These are phyloP conservation scores for Hyperoplus lanceolatus DNA, from an alignment of 2,797 vertebrate genomes.

Conservation along the genomic window DNA sequence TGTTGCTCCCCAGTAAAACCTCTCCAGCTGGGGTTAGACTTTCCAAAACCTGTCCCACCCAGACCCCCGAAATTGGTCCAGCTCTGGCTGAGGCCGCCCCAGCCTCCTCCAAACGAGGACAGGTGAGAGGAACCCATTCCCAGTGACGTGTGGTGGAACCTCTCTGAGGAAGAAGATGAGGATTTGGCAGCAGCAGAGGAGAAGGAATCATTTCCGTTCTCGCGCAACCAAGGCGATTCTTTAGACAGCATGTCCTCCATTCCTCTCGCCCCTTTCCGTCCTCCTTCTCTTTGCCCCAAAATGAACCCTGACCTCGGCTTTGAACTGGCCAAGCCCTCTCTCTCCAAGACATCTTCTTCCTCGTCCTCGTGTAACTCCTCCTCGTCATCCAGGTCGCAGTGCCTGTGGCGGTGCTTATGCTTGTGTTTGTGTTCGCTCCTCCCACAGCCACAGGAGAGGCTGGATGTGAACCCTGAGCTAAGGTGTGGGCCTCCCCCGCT, in stretches of 20 bases:
- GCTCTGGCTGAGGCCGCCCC: conserved; percentile 80
- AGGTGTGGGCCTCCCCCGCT: conserved; percentile 81
- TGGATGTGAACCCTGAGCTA: conserved; percentile 88
- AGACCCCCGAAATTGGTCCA: conserved; percentile 76
- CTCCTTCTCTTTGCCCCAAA: conserved; percentile 62
- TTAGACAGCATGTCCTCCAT: conserved; percentile 79
- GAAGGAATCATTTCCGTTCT: conserved; percentile 88
- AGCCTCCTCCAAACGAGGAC: conserved; percentile 83
- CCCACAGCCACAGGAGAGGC: conserved; percentile 92
- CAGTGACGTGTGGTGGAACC: conserved; percentile 90
- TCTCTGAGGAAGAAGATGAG: conserved; percentile 81
- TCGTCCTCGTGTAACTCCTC: conserved; percentile 72
- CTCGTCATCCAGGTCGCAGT: conserved; percentile 84
- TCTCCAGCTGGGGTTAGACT: conserved; percentile 70
- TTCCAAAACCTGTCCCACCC: conserved; percentile 67
- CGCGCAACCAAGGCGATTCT: conserved; percentile 90
- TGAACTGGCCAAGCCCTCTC: conserved; percentile 52
- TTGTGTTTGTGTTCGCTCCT: conserved; percentile 87
- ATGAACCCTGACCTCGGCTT: conserved; percentile 71
- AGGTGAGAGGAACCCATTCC: conserved; percentile 87
- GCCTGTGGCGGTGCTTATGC: conserved; percentile 93
- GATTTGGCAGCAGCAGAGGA: conserved; percentile 78
- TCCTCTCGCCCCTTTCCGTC: conserved; percentile 66
- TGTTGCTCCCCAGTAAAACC: conserved; percentile 78
- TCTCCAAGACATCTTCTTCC: conserved; percentile 66